Evolutionary conservation across 2,797 vertebrate species (phyloP).

Genomic region (Muscicapa striata): DNA sequence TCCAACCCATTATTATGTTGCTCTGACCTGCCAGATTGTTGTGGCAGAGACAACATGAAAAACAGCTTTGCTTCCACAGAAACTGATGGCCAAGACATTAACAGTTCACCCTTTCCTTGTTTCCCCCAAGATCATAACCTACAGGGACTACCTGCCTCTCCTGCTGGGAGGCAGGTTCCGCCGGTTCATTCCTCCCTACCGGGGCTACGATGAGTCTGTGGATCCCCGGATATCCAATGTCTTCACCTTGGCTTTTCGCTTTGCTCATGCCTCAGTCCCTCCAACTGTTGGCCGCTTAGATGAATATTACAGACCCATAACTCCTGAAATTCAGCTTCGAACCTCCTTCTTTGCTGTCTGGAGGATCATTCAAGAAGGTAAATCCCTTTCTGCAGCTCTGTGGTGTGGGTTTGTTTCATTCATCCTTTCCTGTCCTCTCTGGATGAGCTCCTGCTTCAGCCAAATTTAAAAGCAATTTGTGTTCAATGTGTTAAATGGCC

Average conservation of each 20-base stretch:
- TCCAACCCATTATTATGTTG: neutral
- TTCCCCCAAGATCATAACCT: slow-evolving; percentile 82
- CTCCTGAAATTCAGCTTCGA: slow-evolving; percentile 73
- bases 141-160: slow-evolving; percentile 85
- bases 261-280: slow-evolving; percentile 85
- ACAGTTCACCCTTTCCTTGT: neutral
- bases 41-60: neutral
- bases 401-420: neutral
- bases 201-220: slow-evolving; percentile 75
- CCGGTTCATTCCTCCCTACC: slow-evolving; percentile 76
- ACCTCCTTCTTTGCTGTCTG: slow-evolving; percentile 84
- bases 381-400: neutral
- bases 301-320: slow-evolving; percentile 68
- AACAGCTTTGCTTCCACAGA: neutral
- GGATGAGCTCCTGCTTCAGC: neutral
- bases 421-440: neutral
- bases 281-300: slow-evolving; percentile 79
- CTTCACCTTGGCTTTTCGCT: slow-evolving; percentile 90
- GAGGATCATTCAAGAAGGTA: slow-evolving; percentile 84
- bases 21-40: neutral
- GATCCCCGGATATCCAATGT: slow-evolving; percentile 85
- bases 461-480: neutral
- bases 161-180: slow-evolving; percentile 77
- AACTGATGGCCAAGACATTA: neutral
- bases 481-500: neutral